Evolutionary conservation across 2,797 vertebrate species (phyloP).

Genomic region (Eupleurogrammus muticus): DNA sequence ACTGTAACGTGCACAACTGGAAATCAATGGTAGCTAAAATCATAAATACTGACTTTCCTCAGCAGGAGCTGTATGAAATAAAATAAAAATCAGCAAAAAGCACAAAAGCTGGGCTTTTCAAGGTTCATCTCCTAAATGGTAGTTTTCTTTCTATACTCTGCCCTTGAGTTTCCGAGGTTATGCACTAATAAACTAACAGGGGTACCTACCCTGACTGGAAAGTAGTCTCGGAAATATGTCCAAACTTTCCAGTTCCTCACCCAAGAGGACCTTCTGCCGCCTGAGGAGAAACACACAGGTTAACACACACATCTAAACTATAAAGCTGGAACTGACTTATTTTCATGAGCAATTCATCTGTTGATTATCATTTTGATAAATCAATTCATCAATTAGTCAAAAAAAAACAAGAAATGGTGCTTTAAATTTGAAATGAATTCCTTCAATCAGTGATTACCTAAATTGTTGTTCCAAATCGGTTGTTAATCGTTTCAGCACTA

Average conservation of each 20-base stretch:
- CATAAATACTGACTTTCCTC: background rate
- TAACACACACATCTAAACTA: background rate
- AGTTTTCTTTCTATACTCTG: too few species aligned
- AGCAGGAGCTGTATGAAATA: background rate
- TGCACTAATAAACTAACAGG: background rate
- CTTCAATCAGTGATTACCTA: background rate
- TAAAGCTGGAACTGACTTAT: background rate
- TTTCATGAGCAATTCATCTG: background rate
- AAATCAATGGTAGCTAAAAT: slow-evolving; percentile 39
- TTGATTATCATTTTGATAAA: too few species aligned
- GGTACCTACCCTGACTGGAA: slow-evolving; percentile 91
- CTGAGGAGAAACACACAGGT: slow-evolving; percentile 68
- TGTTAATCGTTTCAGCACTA: background rate
- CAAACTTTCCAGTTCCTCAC: slow-evolving; percentile 95
- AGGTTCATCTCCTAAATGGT: background rate
- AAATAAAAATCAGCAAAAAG: background rate
- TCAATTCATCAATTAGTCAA: background rate
- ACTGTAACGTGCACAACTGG: slow-evolving; percentile 1
- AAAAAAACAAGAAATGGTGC: background rate
- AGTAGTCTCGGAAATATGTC: slow-evolving; percentile 97
- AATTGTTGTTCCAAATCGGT: background rate
- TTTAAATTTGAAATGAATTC: background rate
- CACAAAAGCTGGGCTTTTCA: background rate
- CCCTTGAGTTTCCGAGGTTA: background rate
- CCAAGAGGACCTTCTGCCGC: slow-evolving; percentile 95